Conservation (phyloP, 2,888 invertebrate species). For the Frankliniella intonsa region DNA sequence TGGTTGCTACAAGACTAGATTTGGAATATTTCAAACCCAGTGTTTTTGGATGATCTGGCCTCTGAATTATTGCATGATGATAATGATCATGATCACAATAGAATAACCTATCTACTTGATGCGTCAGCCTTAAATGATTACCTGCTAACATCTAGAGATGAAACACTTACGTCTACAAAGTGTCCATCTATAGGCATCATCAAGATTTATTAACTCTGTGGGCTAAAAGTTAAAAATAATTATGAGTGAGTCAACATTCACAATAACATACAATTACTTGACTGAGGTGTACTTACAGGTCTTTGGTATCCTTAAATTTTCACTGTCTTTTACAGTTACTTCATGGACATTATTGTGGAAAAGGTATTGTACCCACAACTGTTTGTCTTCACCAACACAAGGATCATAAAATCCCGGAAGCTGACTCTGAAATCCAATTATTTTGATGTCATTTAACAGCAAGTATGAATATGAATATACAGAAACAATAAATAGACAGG, state of each 20-base stretch:
- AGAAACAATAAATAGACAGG: neutral
- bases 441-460: neutral
- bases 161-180: neutral
- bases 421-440: conserved; percentile 67
- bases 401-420: conserved; percentile 97
- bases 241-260: conserved; percentile 13
- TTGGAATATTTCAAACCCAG: too few species aligned
- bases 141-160: neutral
- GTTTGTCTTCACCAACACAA: conserved; percentile 87
- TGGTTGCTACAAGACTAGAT: too few species aligned
- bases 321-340: conserved; percentile 72
- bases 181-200: conserved; percentile 37
- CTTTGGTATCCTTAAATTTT: conserved; percentile 73
- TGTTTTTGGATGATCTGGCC: too few species aligned
- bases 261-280: conserved; percentile 30
- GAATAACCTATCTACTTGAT: conserved; percentile 1
- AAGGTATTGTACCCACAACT: conserved; percentile 77
- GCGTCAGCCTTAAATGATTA: neutral
- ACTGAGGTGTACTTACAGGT: conserved; percentile 53
- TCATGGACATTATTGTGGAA: conserved; percentile 76
- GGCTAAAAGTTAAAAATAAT: conserved; percentile 40
- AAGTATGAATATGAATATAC: neutral
- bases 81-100: neutral
- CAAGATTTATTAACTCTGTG: conserved; percentile 49
- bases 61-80: neutral